A percentile compares a stretch with the other conserved stretches of the same genome.
phyloP scores from a whole-genome alignment of 2,888 invertebrate genomes.

The Ecliptopera silaceata region DNA sequence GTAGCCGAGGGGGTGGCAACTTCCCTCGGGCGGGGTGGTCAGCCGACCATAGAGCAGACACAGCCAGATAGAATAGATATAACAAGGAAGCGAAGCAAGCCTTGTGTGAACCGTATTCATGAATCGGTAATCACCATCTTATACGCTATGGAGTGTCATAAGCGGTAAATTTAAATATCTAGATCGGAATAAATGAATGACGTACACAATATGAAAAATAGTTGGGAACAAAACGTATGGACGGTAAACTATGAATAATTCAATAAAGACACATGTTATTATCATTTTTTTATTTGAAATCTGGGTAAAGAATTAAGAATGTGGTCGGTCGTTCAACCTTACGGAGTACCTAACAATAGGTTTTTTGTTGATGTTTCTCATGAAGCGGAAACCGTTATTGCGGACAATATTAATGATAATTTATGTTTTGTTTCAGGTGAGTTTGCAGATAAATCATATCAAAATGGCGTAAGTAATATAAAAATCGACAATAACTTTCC shows the following conservation, averaged over 20 bases:
- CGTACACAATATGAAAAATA: conserved; percentile 47
- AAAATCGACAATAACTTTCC: conserved; percentile 41
- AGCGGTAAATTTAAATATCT: conserved; percentile 58
- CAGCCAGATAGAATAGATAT: conserved; percentile 37
- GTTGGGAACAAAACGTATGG: conserved; percentile 49
- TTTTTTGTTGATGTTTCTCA: conserved; percentile 45
- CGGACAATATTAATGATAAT: conserved; percentile 39
- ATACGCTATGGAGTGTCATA: conserved; percentile 32
- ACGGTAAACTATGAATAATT: conserved; percentile 66
- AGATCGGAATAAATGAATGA: conserved; percentile 53
- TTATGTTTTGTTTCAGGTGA: conserved; percentile 54
- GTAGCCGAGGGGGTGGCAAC: conserved; percentile 46
- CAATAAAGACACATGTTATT: conserved; percentile 55
- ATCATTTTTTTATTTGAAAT: conserved; percentile 64
- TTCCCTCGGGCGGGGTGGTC: conserved; percentile 47
- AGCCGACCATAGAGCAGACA: conserved; percentile 55
- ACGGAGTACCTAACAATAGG: conserved; percentile 45
- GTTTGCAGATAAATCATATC: conserved; percentile 33
- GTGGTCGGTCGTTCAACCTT: conserved; percentile 74
- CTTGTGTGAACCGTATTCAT: conserved; percentile 37
- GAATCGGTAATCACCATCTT: conserved; percentile 35
- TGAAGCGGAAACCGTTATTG: conserved; percentile 40
- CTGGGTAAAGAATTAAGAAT: conserved; percentile 71
- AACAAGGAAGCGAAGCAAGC: conserved; percentile 33
- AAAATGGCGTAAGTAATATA: conserved; percentile 37